A percentile compares a stretch with the other conserved stretches of the same genome.
These are phyloP conservation scores for Chionomys nivalis DNA, from an alignment of 2,113 vertebrate genomes.

Conservation along the genomic window DNA sequence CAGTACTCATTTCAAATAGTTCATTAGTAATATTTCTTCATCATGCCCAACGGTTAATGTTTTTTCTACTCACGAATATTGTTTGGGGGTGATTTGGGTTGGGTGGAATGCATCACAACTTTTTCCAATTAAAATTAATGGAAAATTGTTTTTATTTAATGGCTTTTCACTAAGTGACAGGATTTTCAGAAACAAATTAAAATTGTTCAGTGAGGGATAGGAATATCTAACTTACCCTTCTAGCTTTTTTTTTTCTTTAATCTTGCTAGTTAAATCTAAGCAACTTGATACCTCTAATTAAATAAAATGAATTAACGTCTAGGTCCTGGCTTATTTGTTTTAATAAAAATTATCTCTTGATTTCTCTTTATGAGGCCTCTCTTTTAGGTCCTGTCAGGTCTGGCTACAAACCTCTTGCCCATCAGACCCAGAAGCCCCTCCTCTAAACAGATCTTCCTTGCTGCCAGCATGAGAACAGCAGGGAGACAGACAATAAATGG, in stretches of 20 bases:
- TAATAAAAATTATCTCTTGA: constrained; percentile 13
- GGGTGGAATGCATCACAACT: constrained; percentile 20
- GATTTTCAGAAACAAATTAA: constrained; percentile 51
- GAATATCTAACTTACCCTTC: constrained; percentile 9
- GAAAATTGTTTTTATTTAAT: constrained; percentile 47
- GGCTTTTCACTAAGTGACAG: constrained; percentile 49
- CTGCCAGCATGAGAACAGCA: neutral
- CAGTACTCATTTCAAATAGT: neutral
- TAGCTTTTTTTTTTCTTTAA: neutral
- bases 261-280: neutral
- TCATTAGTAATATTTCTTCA: constrained; percentile 5
- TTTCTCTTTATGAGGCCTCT: neutral
- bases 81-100: neutral
- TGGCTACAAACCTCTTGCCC: constrained; percentile 35
- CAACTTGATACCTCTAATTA: constrained; percentile 35
- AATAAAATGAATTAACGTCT: neutral
- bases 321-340: neutral
- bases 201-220: constrained; percentile 2
- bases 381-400: neutral
- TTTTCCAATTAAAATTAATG: constrained; percentile 53
- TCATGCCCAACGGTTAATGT: neutral
- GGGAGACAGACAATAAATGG: neutral
- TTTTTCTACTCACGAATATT: constrained; percentile 29
- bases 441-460: neutral
- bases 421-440: neutral